These are phyloP conservation scores for Stenodema calcarata DNA, from an alignment of 2,888 invertebrate species.

Conservation along the genomic window DNA sequence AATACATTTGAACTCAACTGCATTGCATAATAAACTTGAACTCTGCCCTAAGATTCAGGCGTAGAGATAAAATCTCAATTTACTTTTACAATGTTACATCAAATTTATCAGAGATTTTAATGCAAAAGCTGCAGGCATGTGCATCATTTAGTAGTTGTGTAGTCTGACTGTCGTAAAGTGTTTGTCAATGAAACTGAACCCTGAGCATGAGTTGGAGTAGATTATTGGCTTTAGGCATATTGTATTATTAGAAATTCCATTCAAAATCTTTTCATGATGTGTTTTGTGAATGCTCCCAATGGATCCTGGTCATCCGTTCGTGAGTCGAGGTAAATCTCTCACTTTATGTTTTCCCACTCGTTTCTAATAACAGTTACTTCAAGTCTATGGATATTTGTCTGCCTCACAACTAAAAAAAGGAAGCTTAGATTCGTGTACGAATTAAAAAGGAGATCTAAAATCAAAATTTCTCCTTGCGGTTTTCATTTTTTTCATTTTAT, in stretches of 20 bases:
- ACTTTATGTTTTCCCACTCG: not conserved
- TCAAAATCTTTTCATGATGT: conserved; percentile 7
- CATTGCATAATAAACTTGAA: too few relatives aligned
- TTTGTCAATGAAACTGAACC: not conserved
- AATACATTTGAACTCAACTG: too few relatives aligned
- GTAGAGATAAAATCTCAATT: not conserved
- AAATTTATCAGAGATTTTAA: not conserved
- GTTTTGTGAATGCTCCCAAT: conserved; percentile 53
- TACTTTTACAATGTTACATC: not conserved
- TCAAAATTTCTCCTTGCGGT: too few relatives aligned
- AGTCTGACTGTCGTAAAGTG: not conserved
- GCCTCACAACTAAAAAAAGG: too few relatives aligned
- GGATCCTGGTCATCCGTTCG: conserved; percentile 54
- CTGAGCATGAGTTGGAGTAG: not conserved
- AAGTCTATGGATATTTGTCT: too few relatives aligned
- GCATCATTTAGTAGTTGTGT: not conserved
- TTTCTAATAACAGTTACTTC: not conserved
- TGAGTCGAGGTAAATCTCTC: conserved; percentile 52
- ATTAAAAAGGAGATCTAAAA: too few relatives aligned
- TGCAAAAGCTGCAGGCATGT: not conserved
- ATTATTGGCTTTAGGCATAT: not conserved
- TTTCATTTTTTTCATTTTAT: too few relatives aligned
- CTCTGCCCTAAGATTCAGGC: too few relatives aligned
- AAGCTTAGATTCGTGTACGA: too few relatives aligned
- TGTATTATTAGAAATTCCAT: not conserved